These are phyloP conservation scores for Erannis defoliaria DNA, from an alignment of 2,888 invertebrate species.

Conservation along the genomic window DNA sequence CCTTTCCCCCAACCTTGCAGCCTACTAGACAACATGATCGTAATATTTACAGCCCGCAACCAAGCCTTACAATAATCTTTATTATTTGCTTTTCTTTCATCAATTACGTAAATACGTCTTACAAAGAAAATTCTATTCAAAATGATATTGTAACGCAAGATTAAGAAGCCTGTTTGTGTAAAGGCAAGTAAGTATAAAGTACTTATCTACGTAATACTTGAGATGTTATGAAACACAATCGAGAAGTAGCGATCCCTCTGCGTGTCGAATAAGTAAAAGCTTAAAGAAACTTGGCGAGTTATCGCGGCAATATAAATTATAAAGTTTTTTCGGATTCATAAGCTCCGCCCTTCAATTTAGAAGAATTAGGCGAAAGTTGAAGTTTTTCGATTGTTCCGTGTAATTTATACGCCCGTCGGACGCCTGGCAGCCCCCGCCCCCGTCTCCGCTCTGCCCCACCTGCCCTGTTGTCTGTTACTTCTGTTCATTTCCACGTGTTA, in stretches of 20 bases:
- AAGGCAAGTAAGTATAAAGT: not conserved
- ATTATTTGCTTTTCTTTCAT: not conserved
- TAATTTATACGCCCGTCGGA: constrained; percentile 44
- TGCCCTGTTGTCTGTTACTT: no score
- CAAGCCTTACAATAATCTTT: not conserved
- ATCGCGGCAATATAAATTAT: constrained; percentile 45
- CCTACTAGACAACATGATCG: no score
- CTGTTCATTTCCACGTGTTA: constrained; percentile 20
- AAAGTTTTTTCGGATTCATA: constrained; percentile 43
- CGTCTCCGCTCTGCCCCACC: not conserved
- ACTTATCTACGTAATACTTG: constrained; percentile 1
- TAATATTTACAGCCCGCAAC: no score
- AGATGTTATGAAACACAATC: constrained; percentile 8
- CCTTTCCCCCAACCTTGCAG: not conserved
- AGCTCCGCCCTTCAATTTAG: constrained; percentile 44
- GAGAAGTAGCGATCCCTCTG: constrained; percentile 13
- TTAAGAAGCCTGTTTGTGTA: not conserved
- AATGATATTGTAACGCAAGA: not conserved
- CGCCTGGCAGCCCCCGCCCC: constrained; percentile 3
- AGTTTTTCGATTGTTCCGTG: constrained; percentile 46
- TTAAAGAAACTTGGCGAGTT: constrained; percentile 34
- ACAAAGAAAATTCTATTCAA: not conserved
- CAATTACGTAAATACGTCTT: not conserved
- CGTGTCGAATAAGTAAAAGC: constrained; percentile 34
- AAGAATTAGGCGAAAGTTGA: constrained; percentile 44